Base-by-base conservation (phyloP, 2,888 invertebrate species). In the Linhomoeus sp. region DNA sequence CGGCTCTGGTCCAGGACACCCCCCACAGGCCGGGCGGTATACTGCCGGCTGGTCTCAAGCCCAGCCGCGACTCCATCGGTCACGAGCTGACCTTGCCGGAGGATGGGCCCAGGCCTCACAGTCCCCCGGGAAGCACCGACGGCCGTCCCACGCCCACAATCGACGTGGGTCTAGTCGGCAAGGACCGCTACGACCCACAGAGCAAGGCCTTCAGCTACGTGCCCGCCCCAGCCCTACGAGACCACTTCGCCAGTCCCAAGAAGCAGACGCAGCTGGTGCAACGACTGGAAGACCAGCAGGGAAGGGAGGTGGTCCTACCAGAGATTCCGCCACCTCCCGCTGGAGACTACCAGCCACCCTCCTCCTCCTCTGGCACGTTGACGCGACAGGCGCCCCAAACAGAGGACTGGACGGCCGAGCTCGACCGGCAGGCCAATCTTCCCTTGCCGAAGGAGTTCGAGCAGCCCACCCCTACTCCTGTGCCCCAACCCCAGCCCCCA, bases 161-260 rank as follows among this genome's bases (percentile, higher is more conserved):
- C 41, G 63, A 61, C 43, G 59, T 61, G 7, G 60, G 58, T 48
- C 51, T 63, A 24, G 63, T 63, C 9, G 61, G 56, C 24, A 55
- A 55, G 42, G 63, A 60, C 45, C 50, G 61, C 55, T 63, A 64
- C 51, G 63, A 63, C 49, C 62, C 61, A 38, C 55, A 56, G 2
- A 61, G 61, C 1, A 55, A 58, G 41, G 63, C 63, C 47, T 63
- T 63, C 53, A 60, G 61, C 19, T 63, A 63, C 50, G 63, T 60
- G 17, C 63, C 63, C 1, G 57, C 59, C n/a, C 58, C 59, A 46
- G 58, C 60, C 12, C 52, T 63, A 46, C 57, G 59, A 44, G 61
- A 61, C 46, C 56, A 59, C 41, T 59, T 55, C 46, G 46, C 33
- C 14, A 46, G 53, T 14, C 58, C 58, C n/a, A 50, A 52, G 43